Evolutionary conservation across 2,113 vertebrate species (phyloP), one percentile per base, ranked within the genome.

Genomic region (Pelmatolapia mariae): DNA sequence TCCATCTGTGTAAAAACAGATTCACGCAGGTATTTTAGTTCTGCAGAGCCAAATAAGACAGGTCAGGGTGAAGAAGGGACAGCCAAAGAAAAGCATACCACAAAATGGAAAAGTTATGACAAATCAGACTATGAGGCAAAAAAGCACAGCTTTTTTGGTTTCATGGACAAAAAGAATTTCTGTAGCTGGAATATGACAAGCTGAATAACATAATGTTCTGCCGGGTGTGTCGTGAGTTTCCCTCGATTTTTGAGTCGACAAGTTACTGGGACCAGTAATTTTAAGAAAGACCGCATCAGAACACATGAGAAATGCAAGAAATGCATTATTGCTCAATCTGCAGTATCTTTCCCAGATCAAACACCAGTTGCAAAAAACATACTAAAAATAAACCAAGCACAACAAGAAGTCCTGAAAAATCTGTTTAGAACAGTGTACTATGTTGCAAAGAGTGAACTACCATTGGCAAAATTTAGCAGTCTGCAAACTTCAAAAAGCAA

Each of bases 141-240:
- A 53, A 11, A 53, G 19, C 52, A 10, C 19, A 53, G 52, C 5
- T 53, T n/a, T 53, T 53, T 53, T 53, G 50, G 19, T 53, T 10
- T 53, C 52, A n/a, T 53, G 19, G 0, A 53, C 52, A n/a, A 53
- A 53, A 53, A n/a, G 0, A 53, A 53, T 53, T n/a, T 53, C 19
- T 53, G 19, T 53, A 4, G 52, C 52, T 53, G 52, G 3, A n/a
- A 53, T 53, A 53, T 53, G 19, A 53, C 9, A 10, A n/a, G 19
- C 52, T 53, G 2, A 53, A 53, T 53, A 53, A 22, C 52, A 53
- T 53, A 6, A 53, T 53, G 52, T 53, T 53, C 19, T 53, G 19
- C 18, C 0, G 10, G 52, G 52, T 53, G 52, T 22, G 52, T 53
- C 1, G 0, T 53, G n/a, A n/a, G 19, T 53, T 53, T 53, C 52